These are phyloP conservation scores for Coelopa pilipes DNA, from an alignment of 2,888 invertebrate species.

Conservation along the genomic window DNA sequence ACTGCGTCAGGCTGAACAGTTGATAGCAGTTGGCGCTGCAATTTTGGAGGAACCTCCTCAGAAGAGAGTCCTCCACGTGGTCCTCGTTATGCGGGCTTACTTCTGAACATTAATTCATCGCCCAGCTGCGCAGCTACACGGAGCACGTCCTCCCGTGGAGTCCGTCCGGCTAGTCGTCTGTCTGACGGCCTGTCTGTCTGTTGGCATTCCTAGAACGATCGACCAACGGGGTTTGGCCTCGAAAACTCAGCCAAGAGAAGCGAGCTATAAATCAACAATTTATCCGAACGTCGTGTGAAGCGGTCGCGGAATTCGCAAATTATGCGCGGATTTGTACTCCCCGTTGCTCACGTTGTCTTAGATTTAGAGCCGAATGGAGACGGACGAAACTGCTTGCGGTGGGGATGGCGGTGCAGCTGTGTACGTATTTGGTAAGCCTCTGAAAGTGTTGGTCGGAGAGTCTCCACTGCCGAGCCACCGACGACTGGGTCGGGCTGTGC, in stretches of 20 bases:
- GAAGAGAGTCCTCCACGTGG: conserved; percentile 15
- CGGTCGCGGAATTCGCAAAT: neutral
- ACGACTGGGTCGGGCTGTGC: neutral
- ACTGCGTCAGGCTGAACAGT: neutral
- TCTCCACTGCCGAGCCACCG: neutral
- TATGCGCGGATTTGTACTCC: conserved; percentile 20
- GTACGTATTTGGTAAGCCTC: neutral
- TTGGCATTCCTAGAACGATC: conserved; percentile 3
- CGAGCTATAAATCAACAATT: conserved; percentile 32
- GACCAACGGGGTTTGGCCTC: conserved; percentile 12
- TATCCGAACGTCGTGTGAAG: neutral
- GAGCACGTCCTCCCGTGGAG: neutral
- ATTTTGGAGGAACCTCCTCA: conserved; percentile 5
- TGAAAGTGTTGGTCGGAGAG: neutral
- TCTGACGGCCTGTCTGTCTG: neutral
- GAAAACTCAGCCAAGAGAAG: conserved; percentile 29
- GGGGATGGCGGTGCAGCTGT: neutral
- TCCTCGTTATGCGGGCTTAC: conserved; percentile 27
- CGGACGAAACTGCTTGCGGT: neutral
- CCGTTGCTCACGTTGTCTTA: neutral
- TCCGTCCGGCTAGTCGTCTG: neutral
- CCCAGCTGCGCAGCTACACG: too few relatives aligned
- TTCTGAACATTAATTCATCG: conserved; percentile 29
- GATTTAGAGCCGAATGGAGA: neutral
- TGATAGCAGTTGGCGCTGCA: conserved; percentile 21